Conservation (phyloP, 1,140 invertebrate genomes). For the Drosophila pandora region DNA sequence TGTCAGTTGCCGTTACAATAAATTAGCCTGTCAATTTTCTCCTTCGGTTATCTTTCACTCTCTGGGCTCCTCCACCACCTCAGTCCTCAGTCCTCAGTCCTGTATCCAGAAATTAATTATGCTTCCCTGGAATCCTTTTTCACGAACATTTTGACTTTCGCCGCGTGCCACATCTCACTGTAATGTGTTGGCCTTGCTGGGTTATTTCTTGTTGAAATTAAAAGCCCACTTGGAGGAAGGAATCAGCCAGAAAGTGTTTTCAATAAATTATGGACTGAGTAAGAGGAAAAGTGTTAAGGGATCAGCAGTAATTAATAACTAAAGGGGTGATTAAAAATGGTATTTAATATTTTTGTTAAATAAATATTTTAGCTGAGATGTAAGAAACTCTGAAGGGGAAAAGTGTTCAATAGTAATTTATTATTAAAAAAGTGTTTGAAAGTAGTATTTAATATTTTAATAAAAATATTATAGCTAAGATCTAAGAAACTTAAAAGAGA, state of each 20-base stretch:
- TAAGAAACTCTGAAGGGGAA: too few species aligned
- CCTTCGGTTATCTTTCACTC: conserved; percentile 32
- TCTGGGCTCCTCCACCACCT: neutral
- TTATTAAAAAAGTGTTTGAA: too few species aligned
- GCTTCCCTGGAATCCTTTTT: conserved; percentile 41
- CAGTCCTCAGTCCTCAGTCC: too few species aligned
- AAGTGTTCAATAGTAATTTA: too few species aligned
- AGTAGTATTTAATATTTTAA: too few species aligned
- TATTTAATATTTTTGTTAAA: too few species aligned
- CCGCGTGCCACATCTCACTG: conserved; percentile 30
- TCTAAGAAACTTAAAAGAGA: too few species aligned
- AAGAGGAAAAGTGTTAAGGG: conserved; percentile 38
- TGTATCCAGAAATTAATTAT: conserved; percentile 48
- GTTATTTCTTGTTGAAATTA: conserved; percentile 13
- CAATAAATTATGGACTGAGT: conserved; percentile 10
- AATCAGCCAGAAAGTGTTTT: conserved; percentile 7
- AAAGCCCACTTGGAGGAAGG: conserved; percentile 8
- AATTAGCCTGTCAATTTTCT: conserved; percentile 73
- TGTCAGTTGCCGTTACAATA: conserved; percentile 80
- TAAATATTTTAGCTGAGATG: too few species aligned
- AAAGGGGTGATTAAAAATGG: neutral
- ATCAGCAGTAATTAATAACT: neutral
- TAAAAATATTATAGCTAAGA: too few species aligned
- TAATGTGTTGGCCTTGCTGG: conserved; percentile 13
- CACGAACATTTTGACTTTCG: conserved; percentile 40